Evolutionary conservation across 2,113 vertebrate genomes (phyloP).

Genomic region (Arvicanthis niloticus): DNA sequence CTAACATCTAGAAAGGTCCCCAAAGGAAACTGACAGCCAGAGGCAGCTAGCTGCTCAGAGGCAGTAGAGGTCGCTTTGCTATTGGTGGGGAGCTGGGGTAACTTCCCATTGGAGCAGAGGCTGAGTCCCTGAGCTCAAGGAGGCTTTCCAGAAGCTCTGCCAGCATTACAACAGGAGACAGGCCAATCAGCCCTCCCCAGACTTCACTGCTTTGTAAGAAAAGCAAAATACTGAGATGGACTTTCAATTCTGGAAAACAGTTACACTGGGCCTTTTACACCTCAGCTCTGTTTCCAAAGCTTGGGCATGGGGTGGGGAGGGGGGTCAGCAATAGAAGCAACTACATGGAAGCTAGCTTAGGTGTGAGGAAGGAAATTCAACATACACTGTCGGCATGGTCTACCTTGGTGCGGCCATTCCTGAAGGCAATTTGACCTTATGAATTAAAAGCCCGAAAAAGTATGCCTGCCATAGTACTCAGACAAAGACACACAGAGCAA

Average conservation of each 20-base stretch:
- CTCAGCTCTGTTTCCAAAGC: slow-evolving; percentile 30
- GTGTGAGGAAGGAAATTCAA: background rate
- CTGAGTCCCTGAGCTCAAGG: background rate
- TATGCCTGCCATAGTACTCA: background rate
- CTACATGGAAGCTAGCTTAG: background rate
- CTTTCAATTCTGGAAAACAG: slow-evolving; percentile 58
- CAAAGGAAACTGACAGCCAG: slow-evolving; percentile 51
- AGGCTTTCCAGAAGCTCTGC: background rate
- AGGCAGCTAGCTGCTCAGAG: slow-evolving; percentile 12
- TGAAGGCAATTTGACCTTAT: background rate
- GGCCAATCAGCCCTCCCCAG: background rate
- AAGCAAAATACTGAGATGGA: slow-evolving; percentile 23
- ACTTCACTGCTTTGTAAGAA: slow-evolving; percentile 26
- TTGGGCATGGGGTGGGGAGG: background rate
- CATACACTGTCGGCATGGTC: background rate
- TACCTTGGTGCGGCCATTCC: background rate
- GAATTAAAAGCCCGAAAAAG: slow-evolving; percentile 24
- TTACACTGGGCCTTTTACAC: background rate
- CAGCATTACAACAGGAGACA: background rate
- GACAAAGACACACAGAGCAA: slow-evolving; percentile 16
- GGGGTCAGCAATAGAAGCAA: background rate
- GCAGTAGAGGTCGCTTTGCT: background rate
- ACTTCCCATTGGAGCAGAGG: background rate
- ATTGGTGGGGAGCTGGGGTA: background rate
- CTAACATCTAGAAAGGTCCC: slow-evolving; percentile 57